Evolutionary conservation across 2,888 invertebrate genomes (phyloP), one percentile per base, ranked within the genome.

Genomic region (Scaptomyza cyrtandrae): DNA sequence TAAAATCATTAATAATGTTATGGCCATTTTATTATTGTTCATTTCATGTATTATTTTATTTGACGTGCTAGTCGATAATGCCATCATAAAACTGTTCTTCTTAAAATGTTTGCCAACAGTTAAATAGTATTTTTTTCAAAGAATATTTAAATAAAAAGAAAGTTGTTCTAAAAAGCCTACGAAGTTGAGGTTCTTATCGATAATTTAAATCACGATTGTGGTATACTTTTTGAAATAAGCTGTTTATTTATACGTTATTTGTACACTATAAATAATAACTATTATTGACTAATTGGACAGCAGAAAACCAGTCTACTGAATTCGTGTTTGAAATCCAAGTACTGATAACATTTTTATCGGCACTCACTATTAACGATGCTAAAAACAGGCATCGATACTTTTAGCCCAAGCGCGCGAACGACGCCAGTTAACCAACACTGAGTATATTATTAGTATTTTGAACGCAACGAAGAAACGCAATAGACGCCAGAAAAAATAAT

Each of bases 61-160:
- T 84, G 70, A 80, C 75, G 72, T 66, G 57, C 88, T 85, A 85
- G 85, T 85, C 85, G 74, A 67, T 73, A 66, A 83, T 86, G 85
- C 85, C 85, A 85, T 85, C 65, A 83, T 60, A 61, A 58, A 71
- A 65, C 68, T 81, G 78, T 71, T 48, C 63, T 62, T 60, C 62
- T 60, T 63, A 37, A 70, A 52, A 61, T 19, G 5, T 50, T 39
- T 48, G 37, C 61, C 54, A 63, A 54, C 64, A 69, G 59, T 53
- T 45, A 35, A 53, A 64, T 56, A 81, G 79, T 81, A 83, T 78
- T 77, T 78, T 49, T 57, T 67, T 55, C 45, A 45, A 61, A 48
- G 7, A 49, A 65, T 65, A 60, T 66, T 73, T 61, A 16, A 80
- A 75, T 68, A 81, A 65, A 29, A 59, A 52, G 46, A 43, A 33